Evolutionary conservation across 2,888 invertebrate genomes (phyloP), one percentile per base, ranked within the genome.

Genomic region (Ommatoiulus sabulosus): DNA sequence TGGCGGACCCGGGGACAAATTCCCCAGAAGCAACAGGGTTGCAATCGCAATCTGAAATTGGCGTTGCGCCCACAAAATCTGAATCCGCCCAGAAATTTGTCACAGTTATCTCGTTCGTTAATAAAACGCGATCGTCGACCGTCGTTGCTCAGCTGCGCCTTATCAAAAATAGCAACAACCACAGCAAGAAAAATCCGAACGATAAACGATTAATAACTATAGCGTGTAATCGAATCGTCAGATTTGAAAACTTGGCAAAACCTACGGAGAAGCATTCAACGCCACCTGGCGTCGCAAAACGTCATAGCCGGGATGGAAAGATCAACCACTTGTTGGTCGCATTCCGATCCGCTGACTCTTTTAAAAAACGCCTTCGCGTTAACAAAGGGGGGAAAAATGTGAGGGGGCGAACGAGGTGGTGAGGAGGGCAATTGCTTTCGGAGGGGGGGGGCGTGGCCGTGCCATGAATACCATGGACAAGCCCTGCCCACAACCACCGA

Each of bases 141-240:
- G 10, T 7, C 17, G 57, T 57, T 57, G 57, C 57, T 93, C 93
- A 8, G 94, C 94, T 0, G 94, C 94, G 90, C 94, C 94, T 94
- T 94, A 0, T 94, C 94, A 89, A 94, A 93, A 72, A 94, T 92
- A 0, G 94, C 94, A 0, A 94, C 93, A 48, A 48, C 12, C 3
- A 46, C 48, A 15, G 15, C 12, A 10, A 7, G 4, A 57, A 57
- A 57, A 57, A 57, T 4, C 10, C 17, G 12, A 57, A 48, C 48
- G 48, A 48, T 48, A 10, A 57, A 17, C 57, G 57, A 57, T 57
- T 57, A 57, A 57, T 57, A 17, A 17, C 46, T 46, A 46, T 0
- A 4, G 17, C 57, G 4, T 15, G 57, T 17, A 17, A 12, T 57
- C 57, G 15, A 57, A 12, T 57, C 12, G 57, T 57, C 48, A 48